Percentiles rank a stretch among this genome's conserved stretches.
Evolutionary conservation across 2,888 invertebrate genomes (phyloP).

Genomic region (Aleiodes leptofemur): DNA sequence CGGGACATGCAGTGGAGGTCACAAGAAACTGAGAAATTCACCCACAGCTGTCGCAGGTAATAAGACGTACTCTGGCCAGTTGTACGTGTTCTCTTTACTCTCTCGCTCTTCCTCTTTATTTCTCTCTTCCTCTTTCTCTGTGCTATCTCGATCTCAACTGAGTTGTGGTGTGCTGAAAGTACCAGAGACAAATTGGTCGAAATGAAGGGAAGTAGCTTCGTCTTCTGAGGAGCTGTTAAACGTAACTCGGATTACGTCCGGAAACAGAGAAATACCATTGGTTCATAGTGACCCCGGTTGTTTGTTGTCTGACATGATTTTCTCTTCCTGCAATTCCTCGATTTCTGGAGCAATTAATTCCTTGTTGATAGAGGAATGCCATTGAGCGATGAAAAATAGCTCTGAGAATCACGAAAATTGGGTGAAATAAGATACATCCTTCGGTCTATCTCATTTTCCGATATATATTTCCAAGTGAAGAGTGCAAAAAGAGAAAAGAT

Average conservation of each 20-base stretch:
- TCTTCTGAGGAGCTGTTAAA: conserved; percentile 13
- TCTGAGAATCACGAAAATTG: neutral
- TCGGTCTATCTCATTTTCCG: neutral
- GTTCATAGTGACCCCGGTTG: too few relatives aligned
- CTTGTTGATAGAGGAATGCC: too few relatives aligned
- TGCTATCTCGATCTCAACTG: neutral
- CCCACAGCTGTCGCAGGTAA: conserved; percentile 29
- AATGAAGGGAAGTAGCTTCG: neutral
- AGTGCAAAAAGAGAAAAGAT: neutral
- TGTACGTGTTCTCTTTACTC: conserved; percentile 6
- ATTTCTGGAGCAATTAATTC: too few relatives aligned
- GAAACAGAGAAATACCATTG: neutral
- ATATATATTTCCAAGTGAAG: neutral
- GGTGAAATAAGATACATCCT: too few relatives aligned
- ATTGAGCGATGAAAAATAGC: neutral
- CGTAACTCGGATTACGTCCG: neutral
- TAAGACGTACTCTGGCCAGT: conserved; percentile 22
- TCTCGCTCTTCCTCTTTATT: too few relatives aligned
- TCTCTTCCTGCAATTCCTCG: too few relatives aligned
- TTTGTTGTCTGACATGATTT: too few relatives aligned
- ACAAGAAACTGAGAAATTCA: conserved; percentile 18
- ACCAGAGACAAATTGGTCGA: conserved; percentile 21
- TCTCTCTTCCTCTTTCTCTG: too few relatives aligned
- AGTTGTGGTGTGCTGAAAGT: conserved; percentile 18
- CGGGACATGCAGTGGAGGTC: conserved; percentile 10